phyloP scores from a whole-genome alignment of 2,888 invertebrate genomes.

The Sclerodermus sp. region DNA sequence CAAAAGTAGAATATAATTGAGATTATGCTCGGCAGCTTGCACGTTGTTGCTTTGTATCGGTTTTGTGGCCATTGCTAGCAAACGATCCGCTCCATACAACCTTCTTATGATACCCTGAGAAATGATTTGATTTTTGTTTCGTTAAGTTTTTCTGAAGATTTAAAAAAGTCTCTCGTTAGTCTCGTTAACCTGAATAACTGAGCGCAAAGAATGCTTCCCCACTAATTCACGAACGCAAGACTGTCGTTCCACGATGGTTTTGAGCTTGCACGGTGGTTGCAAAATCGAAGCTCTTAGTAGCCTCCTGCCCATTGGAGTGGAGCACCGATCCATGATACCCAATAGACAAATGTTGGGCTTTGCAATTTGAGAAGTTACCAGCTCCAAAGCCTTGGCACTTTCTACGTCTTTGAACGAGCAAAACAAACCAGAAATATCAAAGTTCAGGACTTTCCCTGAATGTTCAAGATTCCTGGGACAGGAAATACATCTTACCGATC shows the following conservation, averaged over 20 bases:
- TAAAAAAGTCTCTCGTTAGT: background rate
- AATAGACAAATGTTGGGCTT: conserved; percentile 64
- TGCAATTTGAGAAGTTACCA: conserved; percentile 64
- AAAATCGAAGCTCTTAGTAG: conserved; percentile 78
- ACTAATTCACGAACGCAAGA: conserved; percentile 78
- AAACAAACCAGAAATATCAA: background rate
- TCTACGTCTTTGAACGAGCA: too few relatives aligned
- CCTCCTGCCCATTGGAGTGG: conserved; percentile 74
- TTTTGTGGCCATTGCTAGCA: conserved; percentile 66
- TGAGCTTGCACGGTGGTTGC: conserved; percentile 73
- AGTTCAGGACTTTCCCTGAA: conserved; percentile 2
- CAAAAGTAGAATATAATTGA: conserved; percentile 76
- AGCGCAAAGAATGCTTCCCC: conserved; percentile 67
- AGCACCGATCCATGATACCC: conserved; percentile 70
- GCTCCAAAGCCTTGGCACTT: conserved; percentile 77
- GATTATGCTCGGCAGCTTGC: conserved; percentile 69
- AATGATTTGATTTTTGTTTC: conserved; percentile 1
- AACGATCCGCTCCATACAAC: conserved; percentile 77
- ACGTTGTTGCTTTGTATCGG: conserved; percentile 55
- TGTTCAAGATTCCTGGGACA: background rate
- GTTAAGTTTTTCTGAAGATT: background rate
- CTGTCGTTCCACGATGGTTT: conserved; percentile 70
- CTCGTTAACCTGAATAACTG: conserved; percentile 64
- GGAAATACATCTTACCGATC: conserved; percentile 67
- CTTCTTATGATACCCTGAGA: conserved; percentile 64